Evolutionary conservation across 2,797 vertebrate genomes (phyloP), one percentile per base, ranked within the genome.

Genomic region (Botia almorhae): DNA sequence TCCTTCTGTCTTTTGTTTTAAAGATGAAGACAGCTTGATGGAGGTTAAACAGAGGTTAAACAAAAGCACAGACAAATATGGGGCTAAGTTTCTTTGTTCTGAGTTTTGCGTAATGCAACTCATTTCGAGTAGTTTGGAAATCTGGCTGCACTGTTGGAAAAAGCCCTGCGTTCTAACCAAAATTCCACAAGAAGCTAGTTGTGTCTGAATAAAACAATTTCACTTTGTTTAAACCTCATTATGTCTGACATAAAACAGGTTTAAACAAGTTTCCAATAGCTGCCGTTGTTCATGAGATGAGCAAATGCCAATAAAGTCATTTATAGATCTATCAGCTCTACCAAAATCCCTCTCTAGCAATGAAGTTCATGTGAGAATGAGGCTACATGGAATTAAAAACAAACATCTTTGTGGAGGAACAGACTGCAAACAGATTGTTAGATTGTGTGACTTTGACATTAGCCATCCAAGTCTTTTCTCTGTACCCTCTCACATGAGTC

Each of bases 61-160:
- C 6, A 6, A 58, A 36, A 63, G 10, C 33, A 33, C 74, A 33
- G 65, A 80, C 87, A 85, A 87, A 84, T 77, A 78, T 73, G 71
- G 74, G 26, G 69, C 77, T 83, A 74, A 61, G 83, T 82, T 70
- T 89, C 23, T 26, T 26, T 2, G 23, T 26, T 26, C 23, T 26
- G 23, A 26, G 23, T 81, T 84, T 73, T 81, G 74, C 80, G 78
- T 77, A 80, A 85, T 78, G 79, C 65, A 76, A 74, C 74, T 85
- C 75, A 82, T 80, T 84, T 71, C 70, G 72, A 70, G 39, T 75
- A 76, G 85, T 3, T 61, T 70, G 78, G 79, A 80, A 81, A 85
- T 53, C 71, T 90, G 85, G 81, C 82, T 81, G 39, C n/a, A 17
- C 7, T 36, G n/a, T 23, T 1, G 81, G 75, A 89, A 91, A 89